Evolutionary conservation across 2,888 invertebrate genomes (phyloP).

Genomic region (Polydrusus tereticollis): DNA sequence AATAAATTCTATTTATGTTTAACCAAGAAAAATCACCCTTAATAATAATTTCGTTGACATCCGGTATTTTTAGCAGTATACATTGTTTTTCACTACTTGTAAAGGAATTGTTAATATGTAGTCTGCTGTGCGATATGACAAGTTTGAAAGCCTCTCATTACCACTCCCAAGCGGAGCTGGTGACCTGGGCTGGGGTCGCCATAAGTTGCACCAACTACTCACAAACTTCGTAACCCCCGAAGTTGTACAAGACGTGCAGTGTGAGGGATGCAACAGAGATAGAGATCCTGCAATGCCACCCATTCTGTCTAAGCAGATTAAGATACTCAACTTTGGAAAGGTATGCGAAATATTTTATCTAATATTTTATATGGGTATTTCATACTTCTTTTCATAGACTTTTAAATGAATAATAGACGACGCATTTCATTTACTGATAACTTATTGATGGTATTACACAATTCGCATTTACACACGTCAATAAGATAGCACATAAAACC

Average conservation of each 20-base stretch:
- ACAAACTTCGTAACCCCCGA: slow-evolving; percentile 90
- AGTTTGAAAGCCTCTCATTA: slow-evolving; percentile 90
- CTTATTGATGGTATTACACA: too few relatives aligned
- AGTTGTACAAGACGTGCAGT: slow-evolving; percentile 86
- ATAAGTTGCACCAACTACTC: slow-evolving; percentile 79
- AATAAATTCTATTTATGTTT: too few relatives aligned
- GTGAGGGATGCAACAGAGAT: slow-evolving; percentile 77
- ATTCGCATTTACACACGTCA: too few relatives aligned
- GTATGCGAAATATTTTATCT: slow-evolving; percentile 67
- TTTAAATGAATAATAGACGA: too few relatives aligned
- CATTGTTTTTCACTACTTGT: too few relatives aligned
- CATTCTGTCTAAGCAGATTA: slow-evolving; percentile 75
- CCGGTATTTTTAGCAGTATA: too few relatives aligned
- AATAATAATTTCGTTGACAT: too few relatives aligned
- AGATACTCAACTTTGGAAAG: slow-evolving; percentile 82
- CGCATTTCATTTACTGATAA: too few relatives aligned
- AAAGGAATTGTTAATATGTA: slow-evolving; percentile 65
- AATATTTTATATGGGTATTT: too few relatives aligned
- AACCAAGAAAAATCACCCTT: too few relatives aligned
- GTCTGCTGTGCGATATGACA: slow-evolving; percentile 92
- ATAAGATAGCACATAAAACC: too few relatives aligned
- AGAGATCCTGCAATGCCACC: slow-evolving; percentile 65
- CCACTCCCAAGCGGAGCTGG: slow-evolving; percentile 77
- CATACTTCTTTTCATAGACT: too few relatives aligned
- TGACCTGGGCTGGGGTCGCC: slow-evolving; percentile 73